These are phyloP conservation scores for Dryadula phaetusa DNA, from an alignment of 2,888 invertebrate genomes.

Conservation along the genomic window DNA sequence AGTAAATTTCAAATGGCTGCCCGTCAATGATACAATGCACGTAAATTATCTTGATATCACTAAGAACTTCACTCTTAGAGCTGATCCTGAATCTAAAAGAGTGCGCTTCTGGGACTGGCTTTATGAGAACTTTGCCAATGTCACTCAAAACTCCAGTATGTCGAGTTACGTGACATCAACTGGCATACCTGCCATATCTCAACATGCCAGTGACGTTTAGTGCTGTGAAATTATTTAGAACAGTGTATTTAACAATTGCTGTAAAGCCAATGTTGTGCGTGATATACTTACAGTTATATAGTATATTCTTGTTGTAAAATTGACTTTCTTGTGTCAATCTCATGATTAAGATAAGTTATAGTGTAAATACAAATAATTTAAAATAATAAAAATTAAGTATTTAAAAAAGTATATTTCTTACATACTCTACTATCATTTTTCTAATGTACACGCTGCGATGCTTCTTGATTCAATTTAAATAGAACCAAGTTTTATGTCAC, in stretches of 20 bases:
- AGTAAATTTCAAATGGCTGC: slow-evolving; percentile 80
- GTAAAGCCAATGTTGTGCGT: slow-evolving; percentile 38
- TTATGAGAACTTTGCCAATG: slow-evolving; percentile 65
- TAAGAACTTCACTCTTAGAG: slow-evolving; percentile 75
- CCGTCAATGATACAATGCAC: slow-evolving; percentile 69
- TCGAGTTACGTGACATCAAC: neutral
- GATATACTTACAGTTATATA: slow-evolving; percentile 27
- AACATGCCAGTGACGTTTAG: slow-evolving; percentile 20
- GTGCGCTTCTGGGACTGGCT: slow-evolving; percentile 84
- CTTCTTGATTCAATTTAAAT: slow-evolving; percentile 2
- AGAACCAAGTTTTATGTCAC: neutral
- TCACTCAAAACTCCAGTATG: slow-evolving; percentile 25
- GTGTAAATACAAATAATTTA: slow-evolving; percentile 33
- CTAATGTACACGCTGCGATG: no score
- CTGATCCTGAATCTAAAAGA: slow-evolving; percentile 81
- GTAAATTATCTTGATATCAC: slow-evolving; percentile 82
- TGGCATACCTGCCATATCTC: neutral
- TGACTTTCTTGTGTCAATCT: neutral
- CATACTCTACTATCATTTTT: neutral
- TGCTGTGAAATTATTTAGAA: slow-evolving; percentile 23
- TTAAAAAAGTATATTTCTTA: slow-evolving; percentile 21
- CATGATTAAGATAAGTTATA: neutral
- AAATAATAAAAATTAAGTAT: slow-evolving; percentile 32
- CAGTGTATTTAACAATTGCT: slow-evolving; percentile 39
- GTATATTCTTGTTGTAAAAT: slow-evolving; percentile 15